Evolutionary conservation across 1,140 invertebrate genomes (phyloP).

Genomic region (Matsumurasca onukii): DNA sequence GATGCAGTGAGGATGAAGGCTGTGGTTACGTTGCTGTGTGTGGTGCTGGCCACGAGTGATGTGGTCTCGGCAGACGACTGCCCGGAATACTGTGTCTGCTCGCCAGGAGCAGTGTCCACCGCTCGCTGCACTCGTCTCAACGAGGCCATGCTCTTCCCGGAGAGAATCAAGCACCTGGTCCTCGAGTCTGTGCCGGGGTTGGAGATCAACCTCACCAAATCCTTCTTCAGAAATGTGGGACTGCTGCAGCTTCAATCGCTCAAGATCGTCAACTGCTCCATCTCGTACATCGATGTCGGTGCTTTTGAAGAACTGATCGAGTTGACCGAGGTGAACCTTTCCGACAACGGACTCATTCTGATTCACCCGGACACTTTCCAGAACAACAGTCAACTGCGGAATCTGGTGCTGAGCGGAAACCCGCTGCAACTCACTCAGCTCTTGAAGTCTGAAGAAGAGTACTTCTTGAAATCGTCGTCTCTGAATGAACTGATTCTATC

Average conservation of each 20-base stretch:
- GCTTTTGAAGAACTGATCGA: constrained; percentile 65
- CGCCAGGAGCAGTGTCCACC: not conserved
- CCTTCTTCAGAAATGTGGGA: constrained; percentile 38
- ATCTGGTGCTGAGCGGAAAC: constrained; percentile 66
- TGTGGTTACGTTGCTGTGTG: not conserved
- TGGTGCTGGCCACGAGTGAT: not conserved
- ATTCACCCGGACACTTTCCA: constrained; percentile 66
- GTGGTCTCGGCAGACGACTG: not conserved
- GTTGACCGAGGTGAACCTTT: constrained; percentile 65
- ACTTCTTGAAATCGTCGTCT: constrained; percentile 58
- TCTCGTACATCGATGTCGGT: constrained; percentile 49
- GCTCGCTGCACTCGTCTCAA: not conserved
- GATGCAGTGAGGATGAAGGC: not conserved
- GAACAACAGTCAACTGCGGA: constrained; percentile 60
- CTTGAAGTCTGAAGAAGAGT: constrained; percentile 44
- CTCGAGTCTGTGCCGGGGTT: constrained; percentile 1
- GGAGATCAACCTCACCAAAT: constrained; percentile 23
- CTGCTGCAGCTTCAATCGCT: constrained; percentile 50
- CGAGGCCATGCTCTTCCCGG: not conserved
- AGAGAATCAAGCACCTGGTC: not conserved
- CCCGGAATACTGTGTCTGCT: constrained; percentile 7
- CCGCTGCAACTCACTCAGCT: constrained; percentile 53
- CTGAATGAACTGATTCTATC: constrained; percentile 67
- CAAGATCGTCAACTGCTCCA: constrained; percentile 48
- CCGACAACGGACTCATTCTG: constrained; percentile 59